Conservation (phyloP, 2,888 invertebrate genomes). For the Netelia fuscicornis region DNA sequence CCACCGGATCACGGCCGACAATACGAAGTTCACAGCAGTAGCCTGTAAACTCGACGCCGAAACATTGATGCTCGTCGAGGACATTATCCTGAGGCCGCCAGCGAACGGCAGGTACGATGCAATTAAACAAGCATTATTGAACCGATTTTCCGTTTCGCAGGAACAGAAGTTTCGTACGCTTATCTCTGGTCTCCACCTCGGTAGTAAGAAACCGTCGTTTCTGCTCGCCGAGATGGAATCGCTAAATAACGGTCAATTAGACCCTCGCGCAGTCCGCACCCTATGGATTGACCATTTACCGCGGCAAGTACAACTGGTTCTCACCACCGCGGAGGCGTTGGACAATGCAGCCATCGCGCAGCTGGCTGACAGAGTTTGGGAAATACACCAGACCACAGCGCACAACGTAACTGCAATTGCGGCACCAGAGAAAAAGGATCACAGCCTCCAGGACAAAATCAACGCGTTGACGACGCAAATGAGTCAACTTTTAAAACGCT, state of each 20-base stretch:
- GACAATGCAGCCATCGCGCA: background rate
- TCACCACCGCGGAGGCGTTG: constrained; percentile 11
- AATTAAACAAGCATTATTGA: too few relatives aligned
- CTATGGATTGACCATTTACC: constrained; percentile 29
- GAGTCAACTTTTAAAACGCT: too few relatives aligned
- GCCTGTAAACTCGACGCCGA: constrained; percentile 38
- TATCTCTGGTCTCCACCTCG: constrained; percentile 34
- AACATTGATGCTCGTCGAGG: background rate
- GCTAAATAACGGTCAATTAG: constrained; percentile 60
- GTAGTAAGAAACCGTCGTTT: constrained; percentile 29
- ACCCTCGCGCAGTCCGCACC: constrained; percentile 29
- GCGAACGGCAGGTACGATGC: constrained; percentile 21
- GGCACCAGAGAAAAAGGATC: background rate
- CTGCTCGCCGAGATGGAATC: constrained; percentile 49
- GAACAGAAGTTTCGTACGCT: constrained; percentile 19
- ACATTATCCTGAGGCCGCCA: constrained; percentile 14
- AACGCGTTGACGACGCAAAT: too few relatives aligned
- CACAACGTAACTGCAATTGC: background rate
- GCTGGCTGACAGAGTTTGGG: constrained; percentile 11
- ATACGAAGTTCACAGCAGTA: constrained; percentile 1
- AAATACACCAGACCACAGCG: background rate
- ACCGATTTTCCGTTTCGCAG: too few relatives aligned
- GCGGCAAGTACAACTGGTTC: background rate
- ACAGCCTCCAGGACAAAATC: background rate
- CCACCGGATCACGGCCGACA: background rate